phyloP scores from a whole-genome alignment of 2,113 vertebrate species.

The Rhinolophus sinicus region DNA sequence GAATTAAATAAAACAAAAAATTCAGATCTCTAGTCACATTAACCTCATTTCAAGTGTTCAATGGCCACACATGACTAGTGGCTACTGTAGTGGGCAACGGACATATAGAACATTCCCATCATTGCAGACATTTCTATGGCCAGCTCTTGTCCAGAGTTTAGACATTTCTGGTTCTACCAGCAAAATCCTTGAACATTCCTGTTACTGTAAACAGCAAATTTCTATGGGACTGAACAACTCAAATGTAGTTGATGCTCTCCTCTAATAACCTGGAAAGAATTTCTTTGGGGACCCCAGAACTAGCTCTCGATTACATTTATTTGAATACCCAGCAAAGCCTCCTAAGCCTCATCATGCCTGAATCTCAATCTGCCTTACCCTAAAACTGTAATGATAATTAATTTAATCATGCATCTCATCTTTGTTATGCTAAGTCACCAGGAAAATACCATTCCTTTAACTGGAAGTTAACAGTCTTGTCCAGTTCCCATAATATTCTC shows the following conservation, averaged over 20 bases:
- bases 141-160: background rate
- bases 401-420: background rate
- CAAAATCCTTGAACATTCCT: background rate
- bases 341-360: background rate
- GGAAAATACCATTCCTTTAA: background rate
- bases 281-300: background rate
- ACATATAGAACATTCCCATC: background rate
- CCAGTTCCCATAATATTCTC: background rate
- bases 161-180: background rate
- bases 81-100: background rate
- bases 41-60: background rate
- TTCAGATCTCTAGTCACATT: background rate
- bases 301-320: background rate
- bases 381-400: background rate
- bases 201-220: background rate
- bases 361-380: background rate
- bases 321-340: background rate
- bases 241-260: background rate
- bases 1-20: background rate
- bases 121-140: background rate
- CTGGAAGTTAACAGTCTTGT: background rate
- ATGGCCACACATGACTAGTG: accelerated
- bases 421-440: background rate
- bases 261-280: background rate
- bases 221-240: background rate